Evolutionary conservation across 1,140 invertebrate genomes (phyloP).

Genomic region (Oppia nitens): DNA sequence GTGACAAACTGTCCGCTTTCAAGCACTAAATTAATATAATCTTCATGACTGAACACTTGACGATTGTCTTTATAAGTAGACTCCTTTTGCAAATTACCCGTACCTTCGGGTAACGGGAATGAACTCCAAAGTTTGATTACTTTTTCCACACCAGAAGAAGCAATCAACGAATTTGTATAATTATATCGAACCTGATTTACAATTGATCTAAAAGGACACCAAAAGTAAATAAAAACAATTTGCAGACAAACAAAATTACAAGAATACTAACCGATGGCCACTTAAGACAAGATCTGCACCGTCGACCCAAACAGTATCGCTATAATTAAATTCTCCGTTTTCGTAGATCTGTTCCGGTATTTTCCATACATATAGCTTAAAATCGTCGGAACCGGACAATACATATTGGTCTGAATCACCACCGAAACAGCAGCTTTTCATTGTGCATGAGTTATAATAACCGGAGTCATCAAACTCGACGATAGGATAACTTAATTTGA

Average conservation of each 20-base stretch:
- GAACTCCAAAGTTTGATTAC: slow-evolving; percentile 79
- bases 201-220: slow-evolving; percentile 41
- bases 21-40: slow-evolving; percentile 64
- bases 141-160: slow-evolving; percentile 88
- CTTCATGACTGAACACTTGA: slow-evolving; percentile 63
- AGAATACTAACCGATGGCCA: slow-evolving; percentile 48
- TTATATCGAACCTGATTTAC: slow-evolving; percentile 91
- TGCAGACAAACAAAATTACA: neutral
- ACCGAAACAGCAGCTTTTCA: slow-evolving; percentile 92
- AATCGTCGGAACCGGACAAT: slow-evolving; percentile 81
- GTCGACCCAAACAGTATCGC: slow-evolving; percentile 33
- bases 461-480: slow-evolving; percentile 75
- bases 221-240: slow-evolving; percentile 2
- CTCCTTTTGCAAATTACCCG: slow-evolving; percentile 33
- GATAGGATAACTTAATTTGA: slow-evolving; percentile 44
- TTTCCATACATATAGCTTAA: slow-evolving; percentile 86
- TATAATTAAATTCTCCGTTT: neutral
- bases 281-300: slow-evolving; percentile 60
- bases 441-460: slow-evolving; percentile 90
- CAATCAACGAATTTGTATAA: slow-evolving; percentile 57
- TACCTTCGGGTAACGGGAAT: slow-evolving; percentile 42
- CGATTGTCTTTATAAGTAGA: slow-evolving; percentile 33
- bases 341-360: slow-evolving; percentile 41
- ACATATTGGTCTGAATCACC: slow-evolving; percentile 72
- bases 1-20: slow-evolving; percentile 44